phyloP scores from a whole-genome alignment of 2,797 vertebrate species.

The Phrynocephalus guinanensis region DNA sequence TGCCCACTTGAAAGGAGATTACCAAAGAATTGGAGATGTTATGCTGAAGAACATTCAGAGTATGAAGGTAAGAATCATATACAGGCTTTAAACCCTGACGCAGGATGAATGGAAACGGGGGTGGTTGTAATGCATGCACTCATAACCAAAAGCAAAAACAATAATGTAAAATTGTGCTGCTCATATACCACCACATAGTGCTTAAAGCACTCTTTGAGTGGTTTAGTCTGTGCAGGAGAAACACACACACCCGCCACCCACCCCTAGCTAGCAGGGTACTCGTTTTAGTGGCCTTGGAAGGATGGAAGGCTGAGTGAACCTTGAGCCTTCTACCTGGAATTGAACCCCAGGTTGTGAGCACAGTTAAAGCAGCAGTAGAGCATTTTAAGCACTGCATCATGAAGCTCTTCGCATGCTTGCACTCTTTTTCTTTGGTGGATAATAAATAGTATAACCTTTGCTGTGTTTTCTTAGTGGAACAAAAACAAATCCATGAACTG shows the following conservation, averaged over 20 bases:
- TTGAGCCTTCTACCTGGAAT: too few relatives aligned
- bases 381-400: too few relatives aligned
- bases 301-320: too few relatives aligned
- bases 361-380: too few relatives aligned
- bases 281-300: too few relatives aligned
- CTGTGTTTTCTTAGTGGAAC: neutral
- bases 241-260: too few relatives aligned
- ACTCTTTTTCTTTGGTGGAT: neutral
- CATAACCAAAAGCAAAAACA: neutral
- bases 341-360: too few relatives aligned
- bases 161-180: too few relatives aligned
- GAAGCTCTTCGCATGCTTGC: neutral
- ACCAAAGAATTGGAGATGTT: conserved; percentile 95
- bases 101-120: rapidly evolving
- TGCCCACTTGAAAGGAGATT: conserved; percentile 93
- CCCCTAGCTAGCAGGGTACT: too few relatives aligned
- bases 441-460: neutral
- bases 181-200: too few relatives aligned
- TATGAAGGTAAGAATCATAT: conserved; percentile 87
- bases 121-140: neutral
- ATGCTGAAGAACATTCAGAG: conserved; percentile 93
- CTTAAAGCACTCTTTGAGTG: too few relatives aligned
- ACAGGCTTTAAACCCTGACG: conserved; percentile 38
- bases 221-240: too few relatives aligned
- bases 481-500: conserved; percentile 9